These are phyloP conservation scores for Dendrocincla fuliginosa DNA, from an alignment of 2,797 vertebrate genomes.

Conservation along the genomic window DNA sequence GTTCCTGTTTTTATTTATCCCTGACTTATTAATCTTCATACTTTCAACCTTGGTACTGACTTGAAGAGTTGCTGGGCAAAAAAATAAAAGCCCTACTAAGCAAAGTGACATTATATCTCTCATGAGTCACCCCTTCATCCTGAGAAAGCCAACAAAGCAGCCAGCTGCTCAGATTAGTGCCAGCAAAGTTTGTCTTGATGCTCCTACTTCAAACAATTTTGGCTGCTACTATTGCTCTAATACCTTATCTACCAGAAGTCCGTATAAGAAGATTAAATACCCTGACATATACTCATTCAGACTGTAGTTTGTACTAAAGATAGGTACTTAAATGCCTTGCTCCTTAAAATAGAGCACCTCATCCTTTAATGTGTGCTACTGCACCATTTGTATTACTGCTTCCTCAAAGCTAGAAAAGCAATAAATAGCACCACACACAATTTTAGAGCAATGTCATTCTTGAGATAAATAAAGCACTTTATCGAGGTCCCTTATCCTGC, in stretches of 20 bases:
- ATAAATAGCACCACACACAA: not conserved
- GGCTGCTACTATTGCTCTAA: not conserved
- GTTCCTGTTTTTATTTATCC: not conserved
- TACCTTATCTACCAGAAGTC: not conserved
- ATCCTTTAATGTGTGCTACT: not conserved
- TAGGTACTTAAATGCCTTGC: not conserved
- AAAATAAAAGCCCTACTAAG: not conserved
- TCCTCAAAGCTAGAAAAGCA: not conserved
- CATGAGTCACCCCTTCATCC: not conserved
- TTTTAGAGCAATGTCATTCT: conserved; percentile 3
- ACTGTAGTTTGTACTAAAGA: not conserved
- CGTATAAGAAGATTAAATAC: conserved; percentile 1
- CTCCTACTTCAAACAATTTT: not conserved
- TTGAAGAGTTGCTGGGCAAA: not conserved
- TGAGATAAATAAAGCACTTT: conserved; percentile 42
- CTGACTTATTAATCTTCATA: not conserved
- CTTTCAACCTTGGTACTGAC: not conserved
- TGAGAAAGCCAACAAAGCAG: not conserved
- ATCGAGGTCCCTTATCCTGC: not conserved
- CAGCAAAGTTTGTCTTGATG: not conserved
- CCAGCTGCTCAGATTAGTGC: not conserved
- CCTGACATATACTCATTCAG: not conserved
- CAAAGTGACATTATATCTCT: not conserved
- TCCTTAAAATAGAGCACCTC: not conserved
- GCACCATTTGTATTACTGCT: not conserved